These are phyloP conservation scores for Pantherophis alleghaniensis DNA, from an alignment of 2,797 vertebrate genomes.

Conservation along the genomic window DNA sequence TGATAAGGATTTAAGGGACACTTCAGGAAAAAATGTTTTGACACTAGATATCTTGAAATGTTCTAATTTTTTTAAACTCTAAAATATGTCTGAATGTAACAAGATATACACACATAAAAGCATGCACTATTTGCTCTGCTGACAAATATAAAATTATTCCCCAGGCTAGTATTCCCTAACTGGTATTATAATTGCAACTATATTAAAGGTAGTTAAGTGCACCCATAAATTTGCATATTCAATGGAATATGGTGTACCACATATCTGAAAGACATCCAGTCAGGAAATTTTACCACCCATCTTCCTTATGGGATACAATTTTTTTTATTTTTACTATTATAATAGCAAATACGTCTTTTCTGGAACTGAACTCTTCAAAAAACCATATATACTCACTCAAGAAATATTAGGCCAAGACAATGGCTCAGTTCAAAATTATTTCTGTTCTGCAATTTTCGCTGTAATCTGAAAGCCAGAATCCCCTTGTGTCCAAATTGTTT, in stretches of 20 bases:
- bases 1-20: slow-evolving; percentile 28
- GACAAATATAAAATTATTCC: neutral
- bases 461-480: neutral
- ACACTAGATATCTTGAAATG: slow-evolving; percentile 12
- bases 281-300: neutral
- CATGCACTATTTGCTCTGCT: neutral
- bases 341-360: neutral
- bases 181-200: neutral
- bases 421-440: neutral
- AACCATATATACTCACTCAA: neutral
- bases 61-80: neutral
- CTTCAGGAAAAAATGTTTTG: slow-evolving; percentile 12
- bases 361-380: neutral
- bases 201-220: neutral
- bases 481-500: neutral
- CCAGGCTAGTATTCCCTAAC: neutral
- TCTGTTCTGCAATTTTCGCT: neutral
- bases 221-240: neutral
- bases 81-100: neutral
- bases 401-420: neutral
- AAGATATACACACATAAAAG: neutral
- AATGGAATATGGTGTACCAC: neutral
- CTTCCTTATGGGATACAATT: neutral
- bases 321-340: neutral
- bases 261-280: neutral